These are phyloP conservation scores for Scaptodrosophila latifasciaeformis DNA, from an alignment of 2,888 invertebrate genomes.

Conservation along the genomic window DNA sequence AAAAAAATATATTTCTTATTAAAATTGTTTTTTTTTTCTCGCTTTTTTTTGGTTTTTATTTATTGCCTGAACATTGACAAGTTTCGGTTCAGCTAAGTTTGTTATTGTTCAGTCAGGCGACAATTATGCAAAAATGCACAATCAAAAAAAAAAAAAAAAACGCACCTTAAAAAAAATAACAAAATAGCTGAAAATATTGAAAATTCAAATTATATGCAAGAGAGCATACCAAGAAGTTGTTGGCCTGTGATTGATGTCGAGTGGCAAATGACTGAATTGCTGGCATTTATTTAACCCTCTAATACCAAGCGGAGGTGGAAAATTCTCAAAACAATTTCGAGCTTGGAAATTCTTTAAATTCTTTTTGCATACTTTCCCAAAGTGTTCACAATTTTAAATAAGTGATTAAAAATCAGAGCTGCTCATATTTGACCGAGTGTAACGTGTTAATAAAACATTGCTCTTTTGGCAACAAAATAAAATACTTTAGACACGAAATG, in stretches of 20 bases:
- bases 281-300: slow-evolving; percentile 2
- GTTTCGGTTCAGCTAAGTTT: neutral
- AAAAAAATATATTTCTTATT: neutral
- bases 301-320: too few relatives aligned
- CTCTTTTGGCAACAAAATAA: too few relatives aligned
- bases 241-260: slow-evolving; percentile 55
- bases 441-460: slow-evolving; percentile 66
- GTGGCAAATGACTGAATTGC: slow-evolving; percentile 12
- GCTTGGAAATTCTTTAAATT: neutral
- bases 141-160: slow-evolving; percentile 2
- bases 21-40: slow-evolving; percentile 5
- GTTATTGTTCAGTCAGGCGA: slow-evolving; percentile 34
- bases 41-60: too few relatives aligned
- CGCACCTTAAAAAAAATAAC: slow-evolving; percentile 44
- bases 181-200: slow-evolving; percentile 7
- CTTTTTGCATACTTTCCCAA: too few relatives aligned
- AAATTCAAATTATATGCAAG: too few relatives aligned
- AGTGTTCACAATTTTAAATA: too few relatives aligned
- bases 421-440: slow-evolving; percentile 37
- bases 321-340: slow-evolving; percentile 11
- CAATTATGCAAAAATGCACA: slow-evolving; percentile 64
- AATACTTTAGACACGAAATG: slow-evolving; percentile 27
- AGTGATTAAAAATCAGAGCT: too few relatives aligned
- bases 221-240: slow-evolving; percentile 53
- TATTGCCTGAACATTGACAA: too few relatives aligned